Evolutionary conservation across 1,140 invertebrate genomes (phyloP), one percentile per base, ranked within the genome.

Genomic region (Aphelinus atriplicis): DNA sequence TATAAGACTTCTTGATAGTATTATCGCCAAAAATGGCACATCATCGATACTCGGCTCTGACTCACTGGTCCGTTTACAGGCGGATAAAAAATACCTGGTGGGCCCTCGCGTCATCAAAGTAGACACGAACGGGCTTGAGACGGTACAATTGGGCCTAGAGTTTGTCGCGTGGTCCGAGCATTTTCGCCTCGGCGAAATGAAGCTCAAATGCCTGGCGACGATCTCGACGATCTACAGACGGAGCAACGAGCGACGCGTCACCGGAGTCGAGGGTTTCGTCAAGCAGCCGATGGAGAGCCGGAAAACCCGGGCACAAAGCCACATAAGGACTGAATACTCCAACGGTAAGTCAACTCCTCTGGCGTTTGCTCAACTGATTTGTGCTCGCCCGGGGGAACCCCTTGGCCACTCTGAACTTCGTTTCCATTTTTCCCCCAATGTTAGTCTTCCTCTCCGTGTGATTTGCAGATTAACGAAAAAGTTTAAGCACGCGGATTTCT

Each of bases 131-230:
- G 92, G 92, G 0, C 87, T 95, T 51, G 93, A 95, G 81, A 92
- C 92, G 61, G 91, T 93, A 1, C 91, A 91, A 3, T 85, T 95
- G 1, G 92, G 91, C 1, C 83, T 93, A 51, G 91, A 94, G 81
- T 96, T 96, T 83, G 90, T 90, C 77, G 94, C 94, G 26, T 90
- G 91, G 66, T 89, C 89, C 7, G 92, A 92, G 79, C 95, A 96
- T 85, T 96, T 96, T 84, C 91, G 91, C 76, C 90, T 91, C 69
- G 94, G 94, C 78, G 94, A 95, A 81, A 91, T 96, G 86, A 95
- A 95, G 84, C 89, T 96, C 60, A 95, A 96, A 90, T 96, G 95
- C 88, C 90, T 95, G 80, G 95, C 95, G 4, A 95, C 93, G 50
- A 95, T 96, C 82, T 94, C 93, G 2, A 93, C 93, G 1, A 90